Evolutionary conservation across 2,113 vertebrate species (phyloP).

Genomic region (Raja brachyura): DNA sequence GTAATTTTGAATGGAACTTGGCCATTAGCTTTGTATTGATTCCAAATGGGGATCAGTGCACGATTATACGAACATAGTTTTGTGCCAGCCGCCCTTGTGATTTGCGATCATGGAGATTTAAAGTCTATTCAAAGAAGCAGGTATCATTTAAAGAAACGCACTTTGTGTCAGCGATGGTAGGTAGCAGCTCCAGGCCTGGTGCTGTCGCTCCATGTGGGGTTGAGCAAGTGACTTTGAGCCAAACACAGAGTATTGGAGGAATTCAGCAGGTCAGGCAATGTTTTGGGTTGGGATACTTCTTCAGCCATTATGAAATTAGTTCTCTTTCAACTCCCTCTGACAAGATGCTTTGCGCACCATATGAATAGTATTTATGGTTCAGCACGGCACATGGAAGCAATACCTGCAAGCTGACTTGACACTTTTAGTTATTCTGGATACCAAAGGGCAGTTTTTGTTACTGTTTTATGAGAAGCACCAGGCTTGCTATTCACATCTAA

Average conservation of each 20-base stretch:
- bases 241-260: no score
- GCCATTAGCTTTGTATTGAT: neutral
- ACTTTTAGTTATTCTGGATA: neutral
- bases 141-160: neutral
- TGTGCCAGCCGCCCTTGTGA: neutral
- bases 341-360: neutral
- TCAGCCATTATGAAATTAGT: neutral
- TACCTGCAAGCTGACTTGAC: no score
- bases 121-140: neutral
- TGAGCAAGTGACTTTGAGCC: neutral
- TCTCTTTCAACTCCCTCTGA: neutral
- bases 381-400: neutral
- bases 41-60: neutral
- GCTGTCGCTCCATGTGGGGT: neutral
- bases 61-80: neutral
- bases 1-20: conserved; percentile 31
- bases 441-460: neutral
- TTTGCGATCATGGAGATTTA: neutral
- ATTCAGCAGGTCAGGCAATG: no score
- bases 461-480: neutral
- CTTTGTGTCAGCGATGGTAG: neutral
- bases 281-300: no score
- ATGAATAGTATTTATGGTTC: neutral
- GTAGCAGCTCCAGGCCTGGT: neutral
- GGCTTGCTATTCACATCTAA: neutral